Conservation (phyloP, 2,113 vertebrate genomes). For the Hypocryptadius cinnamomeus region DNA sequence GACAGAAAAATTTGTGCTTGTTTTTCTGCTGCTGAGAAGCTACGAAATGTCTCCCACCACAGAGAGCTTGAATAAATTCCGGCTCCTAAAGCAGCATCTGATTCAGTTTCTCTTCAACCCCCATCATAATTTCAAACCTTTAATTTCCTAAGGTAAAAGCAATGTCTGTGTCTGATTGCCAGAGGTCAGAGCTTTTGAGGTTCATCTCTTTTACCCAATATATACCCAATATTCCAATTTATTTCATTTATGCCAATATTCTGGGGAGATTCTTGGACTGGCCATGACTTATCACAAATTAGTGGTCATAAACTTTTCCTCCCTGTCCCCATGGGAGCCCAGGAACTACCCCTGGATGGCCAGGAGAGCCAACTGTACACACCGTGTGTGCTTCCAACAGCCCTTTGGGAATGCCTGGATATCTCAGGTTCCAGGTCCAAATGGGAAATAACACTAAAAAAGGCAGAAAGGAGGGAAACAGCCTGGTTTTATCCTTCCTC, state of each 20-base stretch:
- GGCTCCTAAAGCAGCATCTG: background rate
- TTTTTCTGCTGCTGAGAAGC: background rate
- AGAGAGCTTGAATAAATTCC: background rate
- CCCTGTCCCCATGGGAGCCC: background rate
- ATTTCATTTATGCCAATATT: background rate
- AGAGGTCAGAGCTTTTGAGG: fast-evolving
- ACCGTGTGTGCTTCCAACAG: fast-evolving
- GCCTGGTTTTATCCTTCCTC: background rate
- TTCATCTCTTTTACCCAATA: background rate
- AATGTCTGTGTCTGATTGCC: background rate
- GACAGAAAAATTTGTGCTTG: conserved; percentile 3
- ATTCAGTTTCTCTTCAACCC: background rate
- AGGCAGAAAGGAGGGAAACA: background rate
- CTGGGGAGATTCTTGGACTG: background rate
- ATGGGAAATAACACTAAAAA: background rate
- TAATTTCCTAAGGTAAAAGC: background rate
- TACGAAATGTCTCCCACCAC: background rate
- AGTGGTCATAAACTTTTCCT: background rate
- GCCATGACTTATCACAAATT: background rate
- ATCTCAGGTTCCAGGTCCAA: background rate
- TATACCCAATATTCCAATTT: background rate
- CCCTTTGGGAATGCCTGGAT: background rate
- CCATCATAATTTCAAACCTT: background rate
- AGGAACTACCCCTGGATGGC: background rate
- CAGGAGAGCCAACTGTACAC: background rate